These are phyloP conservation scores for Lepilemur ruficaudatus DNA, from an alignment of 2,797 vertebrate genomes.

Conservation along the genomic window DNA sequence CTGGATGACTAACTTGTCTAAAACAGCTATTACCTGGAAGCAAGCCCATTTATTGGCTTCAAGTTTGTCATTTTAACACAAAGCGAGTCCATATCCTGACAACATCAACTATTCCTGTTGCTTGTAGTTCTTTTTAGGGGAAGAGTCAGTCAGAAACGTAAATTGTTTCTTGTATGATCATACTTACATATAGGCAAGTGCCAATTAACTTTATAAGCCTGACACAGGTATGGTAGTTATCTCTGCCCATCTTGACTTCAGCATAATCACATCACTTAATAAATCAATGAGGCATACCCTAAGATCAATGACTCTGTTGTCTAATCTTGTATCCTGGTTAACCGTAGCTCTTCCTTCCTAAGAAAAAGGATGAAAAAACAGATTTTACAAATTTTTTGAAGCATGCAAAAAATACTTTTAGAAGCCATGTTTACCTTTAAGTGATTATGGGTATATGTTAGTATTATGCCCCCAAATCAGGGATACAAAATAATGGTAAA, in stretches of 20 bases:
- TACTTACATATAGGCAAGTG: background rate
- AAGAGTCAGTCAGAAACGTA: background rate
- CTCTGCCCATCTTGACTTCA: background rate
- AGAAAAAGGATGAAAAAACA: slow-evolving; percentile 43
- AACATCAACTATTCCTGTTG: background rate
- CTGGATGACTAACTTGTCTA: background rate
- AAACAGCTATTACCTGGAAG: slow-evolving; percentile 29
- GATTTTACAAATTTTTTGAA: slow-evolving; percentile 35
- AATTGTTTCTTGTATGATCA: background rate
- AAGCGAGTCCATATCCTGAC: background rate
- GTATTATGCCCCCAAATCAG: background rate
- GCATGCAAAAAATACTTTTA: slow-evolving; percentile 38
- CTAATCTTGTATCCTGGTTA: slow-evolving; percentile 98
- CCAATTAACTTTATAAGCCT: background rate
- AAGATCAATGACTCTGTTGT: slow-evolving; percentile 98
- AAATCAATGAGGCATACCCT: slow-evolving; percentile 88
- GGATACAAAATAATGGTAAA: background rate
- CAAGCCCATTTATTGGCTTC: slow-evolving; percentile 22
- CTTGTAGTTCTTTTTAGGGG: background rate
- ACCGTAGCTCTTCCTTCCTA: slow-evolving; percentile 99
- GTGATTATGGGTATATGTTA: background rate
- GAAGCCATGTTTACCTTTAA: slow-evolving; percentile 23
- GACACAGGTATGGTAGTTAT: background rate
- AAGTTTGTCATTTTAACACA: slow-evolving; percentile 29
- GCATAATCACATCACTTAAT: slow-evolving; percentile 22